A percentile compares a stretch with the other conserved stretches of the same genome.
These are phyloP conservation scores for Sinhomidia bicolor DNA, from an alignment of 2,888 invertebrate genomes.

Conservation along the genomic window DNA sequence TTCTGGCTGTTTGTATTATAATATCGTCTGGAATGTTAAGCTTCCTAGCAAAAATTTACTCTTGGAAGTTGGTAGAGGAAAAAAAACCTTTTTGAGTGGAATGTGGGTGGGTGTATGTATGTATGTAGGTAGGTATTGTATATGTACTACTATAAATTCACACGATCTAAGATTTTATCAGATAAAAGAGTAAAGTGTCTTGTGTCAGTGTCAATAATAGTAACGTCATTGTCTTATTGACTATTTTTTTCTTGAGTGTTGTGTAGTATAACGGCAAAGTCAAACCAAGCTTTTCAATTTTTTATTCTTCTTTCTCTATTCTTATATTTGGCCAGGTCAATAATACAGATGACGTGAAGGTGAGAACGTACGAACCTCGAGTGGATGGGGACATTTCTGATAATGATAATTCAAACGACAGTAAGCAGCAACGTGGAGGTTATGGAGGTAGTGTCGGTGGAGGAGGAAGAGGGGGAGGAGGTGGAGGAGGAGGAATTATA, in stretches of 20 bases:
- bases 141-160: too few species aligned
- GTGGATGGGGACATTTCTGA: conserved; percentile 67
- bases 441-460: neutral
- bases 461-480: neutral
- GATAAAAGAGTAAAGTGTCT: conserved; percentile 52
- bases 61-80: too few species aligned
- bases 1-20: conserved; percentile 55
- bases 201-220: conserved; percentile 62
- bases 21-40: neutral
- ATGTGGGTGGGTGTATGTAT: conserved; percentile 19
- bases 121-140: neutral
- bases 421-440: conserved; percentile 32
- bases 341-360: conserved; percentile 67
- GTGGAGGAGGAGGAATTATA: neutral
- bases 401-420: conserved; percentile 39
- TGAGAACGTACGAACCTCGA: conserved; percentile 68
- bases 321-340: conserved; percentile 61
- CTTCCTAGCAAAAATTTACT: too few species aligned
- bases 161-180: neutral
- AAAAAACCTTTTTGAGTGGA: too few species aligned
- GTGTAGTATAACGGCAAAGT: neutral
- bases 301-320: neutral
- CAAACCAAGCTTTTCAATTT: neutral
- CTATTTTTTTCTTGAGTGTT: conserved; percentile 11
- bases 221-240: conserved; percentile 22